Evolutionary conservation across 2,888 invertebrate genomes (phyloP).

Genomic region (Boloria euphrosyne): DNA sequence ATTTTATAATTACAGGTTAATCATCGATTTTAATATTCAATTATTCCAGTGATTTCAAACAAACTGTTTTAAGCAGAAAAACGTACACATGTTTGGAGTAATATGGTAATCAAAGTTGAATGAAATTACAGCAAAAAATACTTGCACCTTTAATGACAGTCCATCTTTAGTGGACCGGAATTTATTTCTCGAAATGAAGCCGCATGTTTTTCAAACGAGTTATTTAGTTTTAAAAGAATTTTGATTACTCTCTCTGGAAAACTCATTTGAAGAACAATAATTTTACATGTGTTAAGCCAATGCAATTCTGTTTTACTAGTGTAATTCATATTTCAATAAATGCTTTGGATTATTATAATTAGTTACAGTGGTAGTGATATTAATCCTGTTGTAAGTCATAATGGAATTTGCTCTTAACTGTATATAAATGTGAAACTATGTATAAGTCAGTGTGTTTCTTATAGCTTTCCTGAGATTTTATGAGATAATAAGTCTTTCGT

Average conservation of each 20-base stretch:
- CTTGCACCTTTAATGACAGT: constrained; percentile 10
- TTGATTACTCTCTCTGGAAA: constrained; percentile 6
- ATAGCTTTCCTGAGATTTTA: too few relatives aligned
- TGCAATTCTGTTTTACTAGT: background rate
- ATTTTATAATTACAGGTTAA: too few relatives aligned
- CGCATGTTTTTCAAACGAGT: constrained; percentile 4
- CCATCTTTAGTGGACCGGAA: constrained; percentile 10
- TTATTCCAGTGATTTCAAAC: too few relatives aligned
- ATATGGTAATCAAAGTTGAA: constrained; percentile 8
- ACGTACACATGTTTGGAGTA: background rate
- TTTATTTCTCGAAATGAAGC: background rate
- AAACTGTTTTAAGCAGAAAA: too few relatives aligned
- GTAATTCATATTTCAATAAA: background rate
- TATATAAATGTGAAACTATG: too few relatives aligned
- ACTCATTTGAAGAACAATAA: background rate
- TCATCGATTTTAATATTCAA: too few relatives aligned
- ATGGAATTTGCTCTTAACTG: too few relatives aligned
- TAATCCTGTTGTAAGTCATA: too few relatives aligned
- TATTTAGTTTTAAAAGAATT: constrained; percentile 18
- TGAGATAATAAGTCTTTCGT: too few relatives aligned
- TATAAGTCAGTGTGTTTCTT: too few relatives aligned
- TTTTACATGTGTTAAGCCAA: background rate
- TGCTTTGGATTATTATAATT: too few relatives aligned
- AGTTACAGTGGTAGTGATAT: too few relatives aligned
- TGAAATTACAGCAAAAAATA: constrained; percentile 22